Evolutionary conservation across 2,113 vertebrate species (phyloP).

Genomic region (Pyrgilauda ruficollis): DNA sequence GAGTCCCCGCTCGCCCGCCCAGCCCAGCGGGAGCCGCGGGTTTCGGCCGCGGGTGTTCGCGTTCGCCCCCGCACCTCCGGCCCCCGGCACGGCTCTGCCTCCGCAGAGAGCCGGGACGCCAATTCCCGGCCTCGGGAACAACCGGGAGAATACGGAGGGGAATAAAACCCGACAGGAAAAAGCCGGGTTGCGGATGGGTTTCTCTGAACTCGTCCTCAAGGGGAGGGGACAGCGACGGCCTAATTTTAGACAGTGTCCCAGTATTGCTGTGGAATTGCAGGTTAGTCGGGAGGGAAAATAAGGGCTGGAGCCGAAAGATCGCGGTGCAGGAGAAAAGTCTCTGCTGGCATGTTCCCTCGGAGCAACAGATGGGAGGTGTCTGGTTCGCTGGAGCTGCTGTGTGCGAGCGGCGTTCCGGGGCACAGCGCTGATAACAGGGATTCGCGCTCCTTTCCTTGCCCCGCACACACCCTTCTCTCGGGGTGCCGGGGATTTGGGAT

Average conservation of each 20-base stretch:
- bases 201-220: not conserved
- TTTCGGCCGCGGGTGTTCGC: not conserved
- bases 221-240: not conserved
- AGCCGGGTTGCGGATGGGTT: not conserved
- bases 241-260: not conserved
- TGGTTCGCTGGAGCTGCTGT: not conserved
- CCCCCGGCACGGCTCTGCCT: not conserved
- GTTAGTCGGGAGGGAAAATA: not conserved
- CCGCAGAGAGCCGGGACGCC: rapidly evolving
- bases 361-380: not conserved
- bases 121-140: not conserved
- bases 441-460: not conserved
- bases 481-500: not conserved
- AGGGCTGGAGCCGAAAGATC: not conserved
- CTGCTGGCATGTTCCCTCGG: not conserved
- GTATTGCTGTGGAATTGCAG: not conserved
- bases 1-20: not conserved
- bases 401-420: not conserved
- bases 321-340: not conserved
- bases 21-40: not conserved
- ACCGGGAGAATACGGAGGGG: not conserved
- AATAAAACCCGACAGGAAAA: not conserved
- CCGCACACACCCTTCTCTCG: not conserved
- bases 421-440: not conserved
- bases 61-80: not conserved